Evolutionary conservation across 2,888 invertebrate species (phyloP), one percentile per base, ranked within the genome.

Genomic region (Isoperla grammatica): DNA sequence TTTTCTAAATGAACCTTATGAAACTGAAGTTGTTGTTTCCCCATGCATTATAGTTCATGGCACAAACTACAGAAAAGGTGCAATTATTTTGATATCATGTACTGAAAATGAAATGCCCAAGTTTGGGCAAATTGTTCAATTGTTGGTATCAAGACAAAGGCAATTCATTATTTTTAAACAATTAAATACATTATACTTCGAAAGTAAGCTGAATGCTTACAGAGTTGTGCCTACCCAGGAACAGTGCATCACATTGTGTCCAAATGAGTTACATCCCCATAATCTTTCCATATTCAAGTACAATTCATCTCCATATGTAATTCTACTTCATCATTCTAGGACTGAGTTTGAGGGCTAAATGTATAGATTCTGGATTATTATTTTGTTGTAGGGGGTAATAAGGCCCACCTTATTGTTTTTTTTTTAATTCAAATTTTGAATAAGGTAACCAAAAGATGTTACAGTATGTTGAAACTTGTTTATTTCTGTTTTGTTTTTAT

Each of bases 241-340:
- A 15, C n/a, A 17, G 1, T 11, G 35, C 5, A 35, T 35, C 15
- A 50, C 35, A 3, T 1, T 5, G 11, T 5, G 23, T 17, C 8
- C 6, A 17, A 35, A 15, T 35, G n/a, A 35, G 13, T 4, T 50
- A n/a, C 50, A 50, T n/a, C 50, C 50, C 9, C 50, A 50, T 35
- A 29, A 29, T 11, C 13, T 50, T 35, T 50, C 50, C 2, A 12
- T 50, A 8, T 50, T 50, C 11, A n/a, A 6, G 9, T 3, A 35
- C 2, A 13, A 35, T n/a, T 4, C 8, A 6, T 1, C n/a, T 13
- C 9, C 5, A 6, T 35, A 35, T 35, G 19, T 50, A 15, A 13
- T 50, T 13, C 50, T 50, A 8, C 19, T 50, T n/a, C 23, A 50
- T 29, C 50, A 50, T 11, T 35, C n/a, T 12, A 50, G 37, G 15